Conservation (phyloP, 2,888 invertebrate species). For the Dioctria linearis region DNA sequence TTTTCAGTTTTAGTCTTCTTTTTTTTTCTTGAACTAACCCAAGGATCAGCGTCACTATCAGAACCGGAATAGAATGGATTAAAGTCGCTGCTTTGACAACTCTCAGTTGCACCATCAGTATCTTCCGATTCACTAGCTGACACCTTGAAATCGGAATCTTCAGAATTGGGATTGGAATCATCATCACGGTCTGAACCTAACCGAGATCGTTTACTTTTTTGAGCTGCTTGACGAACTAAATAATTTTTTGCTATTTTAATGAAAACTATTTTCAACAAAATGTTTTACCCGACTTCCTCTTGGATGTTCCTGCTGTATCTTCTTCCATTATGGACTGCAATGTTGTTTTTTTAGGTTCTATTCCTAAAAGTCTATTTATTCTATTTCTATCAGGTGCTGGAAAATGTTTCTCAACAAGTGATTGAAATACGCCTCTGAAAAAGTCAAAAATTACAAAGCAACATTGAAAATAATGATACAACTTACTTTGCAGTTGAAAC, state of each 20-base stretch:
- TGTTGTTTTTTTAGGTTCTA: slow-evolving; percentile 71
- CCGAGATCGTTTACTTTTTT: slow-evolving; percentile 73
- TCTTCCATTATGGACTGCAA: slow-evolving; percentile 63
- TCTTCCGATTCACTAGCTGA: slow-evolving; percentile 71
- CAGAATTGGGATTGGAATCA: slow-evolving; percentile 72
- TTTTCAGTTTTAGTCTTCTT: slow-evolving; percentile 74
- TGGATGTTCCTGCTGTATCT: slow-evolving; percentile 60
- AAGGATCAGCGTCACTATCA: slow-evolving; percentile 87
- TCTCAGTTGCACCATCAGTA: slow-evolving; percentile 73
- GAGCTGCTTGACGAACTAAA: slow-evolving; percentile 62
- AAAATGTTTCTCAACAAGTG: slow-evolving; percentile 98
- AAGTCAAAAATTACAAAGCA: background rate
- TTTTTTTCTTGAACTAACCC: slow-evolving; percentile 79
- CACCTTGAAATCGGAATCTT: slow-evolving; percentile 68
- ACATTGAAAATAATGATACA: background rate
- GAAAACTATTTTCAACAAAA: slow-evolving; percentile 55
- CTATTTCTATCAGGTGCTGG: slow-evolving; percentile 94
- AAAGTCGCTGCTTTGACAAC: slow-evolving; percentile 84
- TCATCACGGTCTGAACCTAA: slow-evolving; percentile 78
- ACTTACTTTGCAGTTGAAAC: slow-evolving; percentile 90
- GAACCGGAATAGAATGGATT: slow-evolving; percentile 93
- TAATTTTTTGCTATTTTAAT: background rate
- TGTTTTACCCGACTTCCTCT: slow-evolving; percentile 65
- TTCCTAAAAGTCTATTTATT: slow-evolving; percentile 83
- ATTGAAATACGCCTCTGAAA: slow-evolving; percentile 92